Evolutionary conservation across 1,140 invertebrate species (phyloP).

Genomic region (Bathynomus jamesi): DNA sequence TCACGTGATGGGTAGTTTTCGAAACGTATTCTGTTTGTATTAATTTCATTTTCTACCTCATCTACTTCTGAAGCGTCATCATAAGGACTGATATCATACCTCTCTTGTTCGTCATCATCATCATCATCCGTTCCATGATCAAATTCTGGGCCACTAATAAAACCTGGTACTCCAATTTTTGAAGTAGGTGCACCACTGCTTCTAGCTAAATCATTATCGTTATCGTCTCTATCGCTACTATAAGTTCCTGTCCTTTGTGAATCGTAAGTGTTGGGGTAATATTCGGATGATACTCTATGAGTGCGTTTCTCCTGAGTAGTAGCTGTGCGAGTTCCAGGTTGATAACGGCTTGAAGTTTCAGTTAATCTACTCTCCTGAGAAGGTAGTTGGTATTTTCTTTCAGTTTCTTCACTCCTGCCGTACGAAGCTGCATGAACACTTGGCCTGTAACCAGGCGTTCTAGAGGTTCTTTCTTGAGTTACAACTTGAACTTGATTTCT

Average conservation of each 20-base stretch:
- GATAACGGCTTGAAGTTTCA: background rate
- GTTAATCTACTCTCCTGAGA: background rate
- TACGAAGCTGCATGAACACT: too few species aligned
- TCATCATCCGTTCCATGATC: background rate
- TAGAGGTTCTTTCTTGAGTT: too few species aligned
- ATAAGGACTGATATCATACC: conserved; percentile 14
- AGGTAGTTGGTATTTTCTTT: background rate
- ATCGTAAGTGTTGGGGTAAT: background rate
- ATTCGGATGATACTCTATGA: background rate
- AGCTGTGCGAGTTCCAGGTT: background rate
- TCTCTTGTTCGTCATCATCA: conserved; percentile 5
- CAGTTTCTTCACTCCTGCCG: background rate
- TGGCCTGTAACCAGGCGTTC: too few species aligned
- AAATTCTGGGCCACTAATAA: background rate
- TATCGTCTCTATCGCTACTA: too few species aligned
- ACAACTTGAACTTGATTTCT: too few species aligned
- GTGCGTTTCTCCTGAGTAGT: background rate
- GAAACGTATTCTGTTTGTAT: background rate
- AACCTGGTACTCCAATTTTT: background rate
- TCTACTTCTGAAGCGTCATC: background rate
- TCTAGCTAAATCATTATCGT: too few species aligned
- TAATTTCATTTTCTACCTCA: background rate
- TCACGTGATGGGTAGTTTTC: background rate
- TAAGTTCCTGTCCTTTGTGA: background rate
- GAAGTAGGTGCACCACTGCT: background rate